Percentiles rank a stretch among this genome's conserved stretches.
Evolutionary conservation across 2,797 vertebrate genomes (phyloP).

Genomic region (Rhodeus uyekii): DNA sequence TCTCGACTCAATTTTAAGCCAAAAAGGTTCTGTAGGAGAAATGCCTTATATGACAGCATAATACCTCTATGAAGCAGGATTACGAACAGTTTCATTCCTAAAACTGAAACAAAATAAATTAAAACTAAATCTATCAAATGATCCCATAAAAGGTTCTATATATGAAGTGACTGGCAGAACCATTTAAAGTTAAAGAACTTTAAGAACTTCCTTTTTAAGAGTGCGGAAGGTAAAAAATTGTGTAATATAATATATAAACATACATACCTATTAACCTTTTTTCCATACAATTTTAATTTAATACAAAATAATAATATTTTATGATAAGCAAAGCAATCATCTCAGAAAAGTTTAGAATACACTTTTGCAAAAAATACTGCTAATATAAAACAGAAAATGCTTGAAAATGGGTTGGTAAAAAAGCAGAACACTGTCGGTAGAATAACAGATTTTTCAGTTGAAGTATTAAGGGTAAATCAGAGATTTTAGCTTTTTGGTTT

Average conservation of each 20-base stretch:
- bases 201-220: background rate
- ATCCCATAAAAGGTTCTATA: background rate
- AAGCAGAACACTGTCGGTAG: too few relatives aligned
- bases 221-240: background rate
- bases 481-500: background rate
- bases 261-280: background rate
- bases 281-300: background rate
- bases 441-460: background rate
- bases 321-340: background rate
- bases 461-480: background rate
- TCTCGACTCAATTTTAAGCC: background rate
- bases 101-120: background rate
- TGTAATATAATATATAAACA: background rate
- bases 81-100: background rate
- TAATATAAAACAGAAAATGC: background rate
- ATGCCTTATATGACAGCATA: background rate
- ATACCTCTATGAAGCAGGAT: background rate
- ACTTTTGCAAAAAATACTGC: too few relatives aligned
- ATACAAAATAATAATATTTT: too few relatives aligned
- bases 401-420: background rate
- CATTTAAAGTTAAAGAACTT: background rate
- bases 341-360: background rate
- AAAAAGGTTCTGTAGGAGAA: background rate
- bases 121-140: background rate
- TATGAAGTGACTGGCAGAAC: background rate